Conservation (phyloP, 2,113 vertebrate species). For the Toxostoma redivivum region DNA sequence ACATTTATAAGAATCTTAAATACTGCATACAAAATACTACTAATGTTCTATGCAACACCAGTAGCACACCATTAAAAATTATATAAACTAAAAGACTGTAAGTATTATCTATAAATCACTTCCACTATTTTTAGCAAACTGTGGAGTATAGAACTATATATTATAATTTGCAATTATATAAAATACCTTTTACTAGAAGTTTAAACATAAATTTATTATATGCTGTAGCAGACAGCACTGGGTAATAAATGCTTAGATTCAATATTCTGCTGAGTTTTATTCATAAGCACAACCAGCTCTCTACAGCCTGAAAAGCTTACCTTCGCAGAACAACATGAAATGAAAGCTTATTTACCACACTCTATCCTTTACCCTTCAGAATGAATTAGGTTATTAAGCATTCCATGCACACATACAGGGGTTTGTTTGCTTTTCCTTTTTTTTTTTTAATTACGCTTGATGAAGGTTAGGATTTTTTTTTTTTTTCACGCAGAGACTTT, state of each 20-base stretch:
- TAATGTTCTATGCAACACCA: background rate
- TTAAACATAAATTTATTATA: background rate
- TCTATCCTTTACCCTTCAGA: background rate
- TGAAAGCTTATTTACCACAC: slow-evolving; percentile 3
- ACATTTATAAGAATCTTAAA: background rate
- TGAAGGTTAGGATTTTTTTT: background rate
- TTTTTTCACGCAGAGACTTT: background rate
- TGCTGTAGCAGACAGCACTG: background rate
- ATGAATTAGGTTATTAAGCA: background rate
- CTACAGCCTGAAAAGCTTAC: background rate
- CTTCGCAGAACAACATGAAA: background rate
- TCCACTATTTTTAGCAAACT: background rate
- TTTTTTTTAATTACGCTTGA: background rate
- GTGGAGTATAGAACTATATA: background rate
- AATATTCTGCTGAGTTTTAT: background rate
- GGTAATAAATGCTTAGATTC: background rate
- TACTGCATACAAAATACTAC: background rate
- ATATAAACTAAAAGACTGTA: background rate
- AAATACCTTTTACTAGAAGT: background rate
- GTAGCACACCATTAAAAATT: background rate
- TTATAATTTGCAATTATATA: background rate
- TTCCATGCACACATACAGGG: background rate
- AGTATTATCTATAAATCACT: background rate
- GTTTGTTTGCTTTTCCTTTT: background rate
- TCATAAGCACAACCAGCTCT: background rate